Base-by-base conservation (phyloP, 2,888 invertebrate genomes). In the Gortyna flavago region DNA sequence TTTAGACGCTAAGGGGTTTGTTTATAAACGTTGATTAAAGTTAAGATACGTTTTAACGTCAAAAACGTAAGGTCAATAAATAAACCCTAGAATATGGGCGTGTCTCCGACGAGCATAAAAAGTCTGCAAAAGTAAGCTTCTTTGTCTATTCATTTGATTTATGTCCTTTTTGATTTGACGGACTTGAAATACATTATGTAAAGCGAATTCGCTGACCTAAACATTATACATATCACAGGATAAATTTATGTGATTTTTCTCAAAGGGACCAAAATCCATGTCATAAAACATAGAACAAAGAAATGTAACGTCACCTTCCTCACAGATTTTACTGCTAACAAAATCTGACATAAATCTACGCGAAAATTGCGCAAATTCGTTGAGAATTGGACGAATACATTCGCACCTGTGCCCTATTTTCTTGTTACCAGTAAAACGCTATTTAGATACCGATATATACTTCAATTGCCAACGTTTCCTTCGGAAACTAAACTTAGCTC, bases 351-450 rank as follows among this genome's bases (percentile, higher is more conserved):
- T 78, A 78, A 70, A 78, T 81, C 66, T 72, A 44, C 38, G 11
- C 41, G 51, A 62, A 66, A 16, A 81, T 59, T 54, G 29, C 64
- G 62, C 57, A 48, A 83, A 77, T 38, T 70, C 62, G 48, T 38
- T 32, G 41, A 64, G 67, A 74, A 70, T 70, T 75, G 41, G 57
- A 67, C 13, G 72, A 69, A 80, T 35, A 67, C 21, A n/a, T 70
- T 59, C n/a, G 11, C 83, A 85, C 82, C 85, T 82, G 85, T 59
- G 77, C 48, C 68, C 65, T 73, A 57, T 75, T 69, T 77, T 81
- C 57, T 66, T 57, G 54, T 62, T 54, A 48, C 25, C 44, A 67
- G 54, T 54, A 65, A 38, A 83, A 62, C 35, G 35, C 35, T 35
- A 62, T 72, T 59, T n/a, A 29, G 59, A 59, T 59, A 32, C 35